Percentiles rank a stretch among this genome's conserved stretches.
Evolutionary conservation across 2,113 vertebrate genomes (phyloP).

Genomic region (Lophochroa leadbeateri): DNA sequence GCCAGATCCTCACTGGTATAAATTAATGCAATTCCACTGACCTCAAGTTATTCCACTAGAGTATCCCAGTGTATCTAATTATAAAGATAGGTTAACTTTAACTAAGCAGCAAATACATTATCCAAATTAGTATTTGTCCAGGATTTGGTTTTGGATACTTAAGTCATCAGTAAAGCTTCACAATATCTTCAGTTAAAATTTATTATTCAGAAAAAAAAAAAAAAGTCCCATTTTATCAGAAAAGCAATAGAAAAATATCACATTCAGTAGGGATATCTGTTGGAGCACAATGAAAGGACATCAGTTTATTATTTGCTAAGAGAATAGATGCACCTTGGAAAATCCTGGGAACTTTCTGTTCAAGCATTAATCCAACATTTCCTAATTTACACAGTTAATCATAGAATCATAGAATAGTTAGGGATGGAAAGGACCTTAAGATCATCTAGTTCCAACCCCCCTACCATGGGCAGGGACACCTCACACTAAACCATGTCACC

Average conservation of each 20-base stretch:
- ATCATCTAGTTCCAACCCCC: too few relatives aligned
- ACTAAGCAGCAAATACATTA: slow-evolving; percentile 18
- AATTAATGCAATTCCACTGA: slow-evolving; percentile 36
- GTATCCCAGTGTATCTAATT: slow-evolving; percentile 12
- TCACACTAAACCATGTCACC: too few relatives aligned
- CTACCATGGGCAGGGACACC: too few relatives aligned
- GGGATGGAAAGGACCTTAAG: too few relatives aligned
- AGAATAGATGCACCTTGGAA: background rate
- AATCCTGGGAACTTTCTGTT: background rate
- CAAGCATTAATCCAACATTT: background rate
- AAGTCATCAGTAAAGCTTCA: background rate
- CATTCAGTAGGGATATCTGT: background rate
- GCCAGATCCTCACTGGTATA: slow-evolving; percentile 8
- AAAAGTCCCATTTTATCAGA: background rate
- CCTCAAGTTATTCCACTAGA: slow-evolving; percentile 5
- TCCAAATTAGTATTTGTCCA: background rate
- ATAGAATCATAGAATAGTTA: too few relatives aligned
- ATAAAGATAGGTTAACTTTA: slow-evolving; percentile 42
- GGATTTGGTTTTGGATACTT: background rate
- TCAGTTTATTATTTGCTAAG: background rate
- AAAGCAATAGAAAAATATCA: background rate
- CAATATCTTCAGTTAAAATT: background rate
- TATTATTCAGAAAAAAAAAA: background rate
- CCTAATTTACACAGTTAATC: background rate
- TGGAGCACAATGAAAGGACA: background rate